Evolutionary conservation across 2,888 invertebrate genomes (phyloP), one percentile per base, ranked within the genome.

Genomic region (Scaptomyza tumidula): DNA sequence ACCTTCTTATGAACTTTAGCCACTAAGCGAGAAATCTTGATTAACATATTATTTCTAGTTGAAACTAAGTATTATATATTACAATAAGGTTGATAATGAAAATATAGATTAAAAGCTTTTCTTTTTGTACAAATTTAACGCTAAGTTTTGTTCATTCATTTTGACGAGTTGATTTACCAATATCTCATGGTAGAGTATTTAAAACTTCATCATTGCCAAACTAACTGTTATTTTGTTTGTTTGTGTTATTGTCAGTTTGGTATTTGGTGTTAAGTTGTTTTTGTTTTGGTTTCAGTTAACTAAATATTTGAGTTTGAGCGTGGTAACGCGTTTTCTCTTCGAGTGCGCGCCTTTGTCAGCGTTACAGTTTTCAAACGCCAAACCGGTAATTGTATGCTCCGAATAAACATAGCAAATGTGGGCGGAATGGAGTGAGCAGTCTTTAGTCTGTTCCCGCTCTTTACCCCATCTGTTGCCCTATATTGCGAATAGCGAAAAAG

Each of bases 271-370:
- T 19, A 1, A 2, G 19, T 19, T 41, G 70, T 49, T 71, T 41
- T 80, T 71, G 66, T 66, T 75, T 70, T 66, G 59, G 64, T 76
- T 64, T 74, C 66, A 58, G 63, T 49, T 66, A 62, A 59, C 52
- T 64, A 71, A 84, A 70, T 84, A 81, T 75, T 84, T 80, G 56
- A 64, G 62, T 71, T 72, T 33, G 65, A 80, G 69, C 66, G 33
- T 44, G 39, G 52, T 29, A 58, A 52, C 50, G 45, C 50, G 45
- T 56, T 72, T 71, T 62, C 60, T 57, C 64, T 59, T 67, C 31
- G 55, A n/a, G 31, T 10, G 50, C n/a, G n/a, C n/a, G n/a, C n/a
- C 52, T 56, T 61, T 57, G 66, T 67, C 63, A 74, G 54, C 60
- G 80, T 70, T 65, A 68, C 64, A 71, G 80, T 74, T 80, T 54